Base-by-base conservation (phyloP, 1,140 invertebrate genomes). In the Drosophila triauraria region DNA sequence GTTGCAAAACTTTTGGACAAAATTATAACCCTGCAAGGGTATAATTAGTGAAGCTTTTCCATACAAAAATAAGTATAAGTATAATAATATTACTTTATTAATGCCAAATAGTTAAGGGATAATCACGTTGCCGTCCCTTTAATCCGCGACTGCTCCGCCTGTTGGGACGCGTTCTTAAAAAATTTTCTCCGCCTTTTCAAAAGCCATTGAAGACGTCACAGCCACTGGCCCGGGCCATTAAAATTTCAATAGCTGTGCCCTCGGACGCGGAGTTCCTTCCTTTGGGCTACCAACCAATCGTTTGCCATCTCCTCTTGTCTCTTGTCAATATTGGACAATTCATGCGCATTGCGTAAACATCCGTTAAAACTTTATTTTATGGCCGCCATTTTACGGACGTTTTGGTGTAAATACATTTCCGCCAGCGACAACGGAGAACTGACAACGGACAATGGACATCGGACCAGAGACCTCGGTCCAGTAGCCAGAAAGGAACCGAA, bases 301-400 rank as follows among this genome's bases (percentile, higher is more conserved):
- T 61, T 57, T 25, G 72, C 64, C 63, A 63, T 71, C 85, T 87
- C 63, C 62, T 71, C 85, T 87, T 84, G 80, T 81, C 80, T 80
- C 68, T 81, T 88, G 85, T 90, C 85, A 90, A 84, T 88, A 90
- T 90, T 88, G 81, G 75, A 90, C 85, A 88, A 88, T 90, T 90
- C 84, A 88, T 88, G 85, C 85, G 85, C 85, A 82, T 72, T 90
- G 86, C 81, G 84, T 88, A 88, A 88, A 88, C 84, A 88, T 90
- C 84, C 84, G 84, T 90, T 88, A 79, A 88, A 88, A 90, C 81
- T 88, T 90, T 90, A 90, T 90, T 90, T 88, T 88, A 88, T 88
- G 81, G 75, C 84, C 85, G 85, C 84, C 84, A 88, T 88, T 90
- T 88, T 88, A 84, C 78, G 85, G 80, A 88, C 84, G 75, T 79